phyloP scores from a whole-genome alignment of 2,888 invertebrate genomes.

The Rhagonycha fulva region DNA sequence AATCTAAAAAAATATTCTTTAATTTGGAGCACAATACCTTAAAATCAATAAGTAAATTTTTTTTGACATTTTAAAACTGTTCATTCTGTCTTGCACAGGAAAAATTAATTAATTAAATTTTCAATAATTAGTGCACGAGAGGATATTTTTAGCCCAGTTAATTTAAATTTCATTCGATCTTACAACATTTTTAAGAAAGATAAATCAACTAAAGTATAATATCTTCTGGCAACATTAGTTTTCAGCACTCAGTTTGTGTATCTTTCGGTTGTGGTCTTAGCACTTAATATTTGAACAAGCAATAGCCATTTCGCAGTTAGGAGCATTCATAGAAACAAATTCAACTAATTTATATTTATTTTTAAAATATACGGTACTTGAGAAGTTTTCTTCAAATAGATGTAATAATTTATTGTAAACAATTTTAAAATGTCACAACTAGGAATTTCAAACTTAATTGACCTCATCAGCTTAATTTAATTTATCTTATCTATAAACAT shows the following conservation, averaged over 20 bases:
- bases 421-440: too few relatives aligned
- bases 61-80: background rate
- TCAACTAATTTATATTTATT: background rate
- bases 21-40: background rate
- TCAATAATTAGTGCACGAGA: background rate
- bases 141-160: too few relatives aligned
- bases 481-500: too few relatives aligned
- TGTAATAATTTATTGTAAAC: too few relatives aligned
- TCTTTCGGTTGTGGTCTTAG: constrained; percentile 19
- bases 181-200: background rate
- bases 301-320: constrained; percentile 10
- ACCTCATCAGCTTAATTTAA: too few relatives aligned
- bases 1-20: background rate
- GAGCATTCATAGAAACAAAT: constrained; percentile 2
- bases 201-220: constrained; percentile 7
- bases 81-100: background rate
- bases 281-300: constrained; percentile 12
- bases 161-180: too few relatives aligned
- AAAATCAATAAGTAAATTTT: background rate
- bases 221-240: constrained; percentile 12
- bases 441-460: too few relatives aligned
- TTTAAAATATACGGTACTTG: too few relatives aligned
- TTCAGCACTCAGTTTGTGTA: constrained; percentile 16
- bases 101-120: background rate
- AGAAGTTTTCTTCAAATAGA: too few relatives aligned